Evolutionary conservation across 2,797 vertebrate genomes (phyloP).

Genomic region (Cuniculus paca): DNA sequence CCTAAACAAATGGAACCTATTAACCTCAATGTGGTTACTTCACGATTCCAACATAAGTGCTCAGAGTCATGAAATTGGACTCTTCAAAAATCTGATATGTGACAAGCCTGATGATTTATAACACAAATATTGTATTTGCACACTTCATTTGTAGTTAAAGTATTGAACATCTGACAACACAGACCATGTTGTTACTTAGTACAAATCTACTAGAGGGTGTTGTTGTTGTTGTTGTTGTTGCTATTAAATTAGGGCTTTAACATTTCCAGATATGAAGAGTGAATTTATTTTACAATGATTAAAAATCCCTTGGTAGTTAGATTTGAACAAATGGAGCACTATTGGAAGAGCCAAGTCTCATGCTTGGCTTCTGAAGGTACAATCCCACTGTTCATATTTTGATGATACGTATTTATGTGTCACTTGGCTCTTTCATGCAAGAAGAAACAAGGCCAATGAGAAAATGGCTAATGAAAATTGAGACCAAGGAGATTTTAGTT

Average conservation of each 20-base stretch:
- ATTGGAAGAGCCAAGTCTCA: conserved; percentile 70
- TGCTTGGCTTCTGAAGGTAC: conserved; percentile 55
- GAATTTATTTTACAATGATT: conserved; percentile 85
- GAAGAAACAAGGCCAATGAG: conserved; percentile 55
- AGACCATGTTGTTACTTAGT: conserved; percentile 76
- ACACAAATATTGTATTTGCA: conserved; percentile 84
- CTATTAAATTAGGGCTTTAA: conserved; percentile 81
- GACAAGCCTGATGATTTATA: conserved; percentile 78
- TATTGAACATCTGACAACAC: conserved; percentile 84
- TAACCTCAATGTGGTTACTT: conserved; percentile 51
- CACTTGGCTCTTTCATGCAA: conserved; percentile 16
- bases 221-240: conserved; percentile 39
- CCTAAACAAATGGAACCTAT: conserved; percentile 47
- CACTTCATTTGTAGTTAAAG: conserved; percentile 85
- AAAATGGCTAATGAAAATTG: not conserved
- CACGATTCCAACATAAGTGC: conserved; percentile 5
- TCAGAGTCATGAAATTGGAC: conserved; percentile 65
- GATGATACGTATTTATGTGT: conserved; percentile 14
- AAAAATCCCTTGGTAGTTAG: conserved; percentile 85
- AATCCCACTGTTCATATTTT: not conserved
- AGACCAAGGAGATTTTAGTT: conserved; percentile 44
- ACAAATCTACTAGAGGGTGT: conserved; percentile 78
- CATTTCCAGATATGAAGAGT: conserved; percentile 76
- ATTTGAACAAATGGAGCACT: conserved; percentile 78
- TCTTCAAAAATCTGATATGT: conserved; percentile 76